A percentile compares a stretch with the other conserved stretches of the same genome.
Evolutionary conservation across 35 echinoderm and acorn worm species (phyloP).

Genomic region (Stichopus chloronotus): DNA sequence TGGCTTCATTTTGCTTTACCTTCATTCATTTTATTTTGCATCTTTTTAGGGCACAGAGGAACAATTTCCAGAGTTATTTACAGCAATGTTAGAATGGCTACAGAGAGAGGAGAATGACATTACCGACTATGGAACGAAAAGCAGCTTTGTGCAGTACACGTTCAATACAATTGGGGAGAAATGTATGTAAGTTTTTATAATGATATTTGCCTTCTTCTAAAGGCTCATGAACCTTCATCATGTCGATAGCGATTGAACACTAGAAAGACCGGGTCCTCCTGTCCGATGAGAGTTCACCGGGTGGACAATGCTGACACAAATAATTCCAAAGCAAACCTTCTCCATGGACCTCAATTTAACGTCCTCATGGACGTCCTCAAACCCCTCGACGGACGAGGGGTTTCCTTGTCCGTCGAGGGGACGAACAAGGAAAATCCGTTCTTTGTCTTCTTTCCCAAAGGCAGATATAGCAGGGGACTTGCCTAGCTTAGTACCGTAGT

Average conservation of each 20-base stretch:
- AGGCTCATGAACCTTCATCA: no score
- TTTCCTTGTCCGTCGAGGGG: no score
- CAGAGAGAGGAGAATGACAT: constrained; percentile 33
- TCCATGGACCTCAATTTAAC: no score
- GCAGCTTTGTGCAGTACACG: not conserved
- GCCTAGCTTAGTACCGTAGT: not conserved
- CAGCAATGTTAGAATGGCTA: constrained; percentile 48
- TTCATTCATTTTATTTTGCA: not conserved
- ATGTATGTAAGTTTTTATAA: constrained; percentile 6
- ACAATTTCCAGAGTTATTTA: constrained; percentile 53
- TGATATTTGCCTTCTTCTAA: not conserved
- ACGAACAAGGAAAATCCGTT: no score
- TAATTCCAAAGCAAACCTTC: no score
- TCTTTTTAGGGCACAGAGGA: constrained; percentile 44
- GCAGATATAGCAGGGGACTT: not conserved
- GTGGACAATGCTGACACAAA: no score
- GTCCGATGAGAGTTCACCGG: no score
- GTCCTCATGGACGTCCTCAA: no score
- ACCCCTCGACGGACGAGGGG: no score
- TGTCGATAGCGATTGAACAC: no score
- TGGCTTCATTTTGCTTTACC: not conserved
- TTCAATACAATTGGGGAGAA: not conserved
- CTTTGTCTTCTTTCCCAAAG: no score
- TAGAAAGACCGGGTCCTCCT: no score
- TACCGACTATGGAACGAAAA: not conserved